A percentile compares a stretch with the other conserved stretches of the same genome.
phyloP scores from a whole-genome alignment of 1,140 invertebrate genomes.

The Zaprionus davidi region DNA sequence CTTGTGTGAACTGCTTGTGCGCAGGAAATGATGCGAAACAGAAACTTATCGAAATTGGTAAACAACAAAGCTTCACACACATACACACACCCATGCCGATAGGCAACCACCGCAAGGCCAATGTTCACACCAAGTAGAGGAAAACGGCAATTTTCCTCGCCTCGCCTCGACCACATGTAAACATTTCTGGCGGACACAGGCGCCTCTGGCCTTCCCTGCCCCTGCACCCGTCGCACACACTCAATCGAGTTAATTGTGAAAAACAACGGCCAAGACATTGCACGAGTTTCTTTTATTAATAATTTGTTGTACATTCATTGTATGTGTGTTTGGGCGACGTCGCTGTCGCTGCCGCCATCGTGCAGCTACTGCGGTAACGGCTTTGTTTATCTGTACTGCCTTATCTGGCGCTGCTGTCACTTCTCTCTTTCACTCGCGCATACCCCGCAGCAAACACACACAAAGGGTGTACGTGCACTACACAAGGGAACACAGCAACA shows the following conservation, averaged over 20 bases:
- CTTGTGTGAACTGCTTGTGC: conserved; percentile 46
- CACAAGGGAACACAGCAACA: neutral
- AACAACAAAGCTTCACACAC: conserved; percentile 49
- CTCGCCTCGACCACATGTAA: conserved; percentile 63
- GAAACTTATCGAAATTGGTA: conserved; percentile 72
- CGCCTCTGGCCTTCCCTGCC: neutral
- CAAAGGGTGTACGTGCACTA: conserved; percentile 11
- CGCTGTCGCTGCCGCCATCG: conserved; percentile 16
- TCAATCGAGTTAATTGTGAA: conserved; percentile 48
- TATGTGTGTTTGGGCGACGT: conserved; percentile 31
- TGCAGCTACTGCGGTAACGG: conserved; percentile 7
- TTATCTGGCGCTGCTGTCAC: conserved; percentile 59
- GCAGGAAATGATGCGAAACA: conserved; percentile 69
- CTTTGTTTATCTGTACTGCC: conserved; percentile 72
- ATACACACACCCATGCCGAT: conserved; percentile 16
- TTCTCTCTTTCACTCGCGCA: conserved; percentile 29
- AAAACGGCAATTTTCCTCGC: conserved; percentile 70
- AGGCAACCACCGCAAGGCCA: conserved; percentile 54
- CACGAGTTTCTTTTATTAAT: conserved; percentile 59
- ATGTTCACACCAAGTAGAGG: conserved; percentile 68
- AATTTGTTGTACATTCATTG: conserved; percentile 44
- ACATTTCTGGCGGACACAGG: conserved; percentile 52
- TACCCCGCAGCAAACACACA: conserved; percentile 12
- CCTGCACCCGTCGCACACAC: neutral
- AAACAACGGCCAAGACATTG: conserved; percentile 41